These are phyloP conservation scores for Pseudorasbora parva DNA, from an alignment of 2,113 vertebrate genomes.

Conservation along the genomic window DNA sequence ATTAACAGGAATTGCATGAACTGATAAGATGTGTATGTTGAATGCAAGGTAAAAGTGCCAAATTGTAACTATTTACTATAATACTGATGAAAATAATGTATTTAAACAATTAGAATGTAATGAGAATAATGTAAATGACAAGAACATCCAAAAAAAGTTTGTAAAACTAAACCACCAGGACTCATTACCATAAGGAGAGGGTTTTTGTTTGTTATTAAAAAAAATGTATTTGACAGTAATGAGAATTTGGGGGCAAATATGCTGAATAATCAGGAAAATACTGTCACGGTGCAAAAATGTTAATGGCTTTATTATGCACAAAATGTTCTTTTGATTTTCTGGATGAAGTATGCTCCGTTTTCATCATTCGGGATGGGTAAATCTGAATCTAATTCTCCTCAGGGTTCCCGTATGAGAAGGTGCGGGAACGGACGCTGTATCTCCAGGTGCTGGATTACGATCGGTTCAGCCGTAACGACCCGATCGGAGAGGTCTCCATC, in stretches of 20 bases:
- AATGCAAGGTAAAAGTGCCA: not conserved
- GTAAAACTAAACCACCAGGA: not conserved
- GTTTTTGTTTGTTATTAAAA: not conserved
- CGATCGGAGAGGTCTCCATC: conserved; percentile 88
- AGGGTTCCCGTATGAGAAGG: conserved; percentile 91
- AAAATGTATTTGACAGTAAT: not conserved
- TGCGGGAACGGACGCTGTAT: conserved; percentile 87
- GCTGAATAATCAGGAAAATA: not conserved
- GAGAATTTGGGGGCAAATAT: not conserved
- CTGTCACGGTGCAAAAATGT: not conserved
- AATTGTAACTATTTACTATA: not conserved
- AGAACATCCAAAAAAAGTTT: not conserved
- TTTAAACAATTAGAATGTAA: not conserved
- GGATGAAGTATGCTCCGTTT: not conserved
- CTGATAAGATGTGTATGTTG: not conserved
- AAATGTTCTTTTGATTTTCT: not conserved
- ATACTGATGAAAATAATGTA: not conserved
- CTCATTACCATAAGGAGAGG: not conserved
- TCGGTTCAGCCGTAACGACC: conserved; percentile 89
- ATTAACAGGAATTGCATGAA: too few relatives aligned
- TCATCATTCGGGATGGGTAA: not conserved
- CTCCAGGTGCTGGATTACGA: conserved; percentile 88
- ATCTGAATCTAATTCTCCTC: conserved; percentile 1
- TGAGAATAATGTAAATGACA: not conserved
- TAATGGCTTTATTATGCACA: not conserved